Percentiles rank a stretch among this genome's conserved stretches.
phyloP scores from a whole-genome alignment of 1,140 invertebrate species.

The Pygmarrhopalites habei region DNA sequence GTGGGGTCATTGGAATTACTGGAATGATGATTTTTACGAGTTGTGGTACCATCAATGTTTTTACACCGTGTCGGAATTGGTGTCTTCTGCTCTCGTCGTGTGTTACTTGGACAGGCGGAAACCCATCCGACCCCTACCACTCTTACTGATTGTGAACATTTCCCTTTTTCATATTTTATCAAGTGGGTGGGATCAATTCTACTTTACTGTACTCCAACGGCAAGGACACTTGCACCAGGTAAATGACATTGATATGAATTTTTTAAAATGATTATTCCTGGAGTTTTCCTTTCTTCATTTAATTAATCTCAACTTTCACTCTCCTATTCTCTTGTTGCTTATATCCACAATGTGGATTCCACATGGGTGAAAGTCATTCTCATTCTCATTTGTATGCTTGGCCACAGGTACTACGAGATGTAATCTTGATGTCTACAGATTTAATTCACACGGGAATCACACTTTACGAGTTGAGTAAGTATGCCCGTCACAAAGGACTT shows the following conservation, averaged over 20 bases:
- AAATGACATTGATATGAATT: too few relatives aligned
- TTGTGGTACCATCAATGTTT: conserved; percentile 49
- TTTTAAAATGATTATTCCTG: too few relatives aligned
- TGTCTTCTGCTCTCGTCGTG: conserved; percentile 56
- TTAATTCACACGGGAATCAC: too few relatives aligned
- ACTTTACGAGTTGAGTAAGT: too few relatives aligned
- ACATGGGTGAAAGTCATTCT: too few relatives aligned
- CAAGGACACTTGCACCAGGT: conserved; percentile 56
- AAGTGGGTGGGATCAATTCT: conserved; percentile 66
- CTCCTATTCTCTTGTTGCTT: too few relatives aligned
- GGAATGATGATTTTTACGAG: conserved; percentile 60
- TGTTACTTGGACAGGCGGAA: conserved; percentile 50
- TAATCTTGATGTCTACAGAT: too few relatives aligned
- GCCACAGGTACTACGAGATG: too few relatives aligned
- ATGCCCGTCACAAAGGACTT: too few relatives aligned
- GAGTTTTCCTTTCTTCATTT: too few relatives aligned
- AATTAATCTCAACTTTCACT: not conserved
- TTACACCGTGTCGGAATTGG: conserved; percentile 62
- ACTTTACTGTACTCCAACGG: conserved; percentile 61
- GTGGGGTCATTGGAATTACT: conserved; percentile 77
- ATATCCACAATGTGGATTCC: too few relatives aligned
- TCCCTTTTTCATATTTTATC: conserved; percentile 63
- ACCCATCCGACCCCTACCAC: conserved; percentile 54
- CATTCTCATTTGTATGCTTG: too few relatives aligned
- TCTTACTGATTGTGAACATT: conserved; percentile 57